Evolutionary conservation across 1,140 invertebrate genomes (phyloP), one percentile per base, ranked within the genome.

Genomic region (Rhagoletis pomonella): DNA sequence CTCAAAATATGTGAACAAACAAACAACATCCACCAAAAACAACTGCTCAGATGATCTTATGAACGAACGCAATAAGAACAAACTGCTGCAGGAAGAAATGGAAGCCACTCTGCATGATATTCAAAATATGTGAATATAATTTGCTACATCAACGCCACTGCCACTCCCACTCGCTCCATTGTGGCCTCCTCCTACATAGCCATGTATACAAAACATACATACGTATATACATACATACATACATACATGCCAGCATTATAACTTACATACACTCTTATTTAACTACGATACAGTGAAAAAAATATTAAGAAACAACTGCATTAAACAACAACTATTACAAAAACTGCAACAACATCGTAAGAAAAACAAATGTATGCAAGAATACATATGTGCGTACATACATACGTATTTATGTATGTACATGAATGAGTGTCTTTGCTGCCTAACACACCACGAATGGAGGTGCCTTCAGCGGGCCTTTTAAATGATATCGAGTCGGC

Each of bases 51-150:
- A 99, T 95, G 98, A 99, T 94, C 96, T 99, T 93, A 95, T 98
- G 93, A 95, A 96, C 92, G 98, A 99, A 95, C 97, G 97, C 95
- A 97, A 98, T 95, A 98, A 98, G 95, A 98, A 98, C 95, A 98
- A 98, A 96, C 94, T 97, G 93, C 96, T 99, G 91, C 97, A 98
- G 94, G 97, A 98, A 94, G 99, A 99, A 94, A 99, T 99, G 97
- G 99, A 99, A 94, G 96, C 97, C 92, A 99, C 98, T 92, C 96
- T 99, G 94, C 98, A 99, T 96, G 98, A 99, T 95, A 98, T 99
- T 95, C 98, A 99, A 95, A 99, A 99, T 94, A 99, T 99, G 97
- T 99, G 98, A 96, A 96, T 88, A 42, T 19, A 7, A 29, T 47
- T 19, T 19, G 47, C 73, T 58, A 55, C 17, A 81, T 4, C 17